Evolutionary conservation across 2,113 vertebrate genomes (phyloP), one percentile per base, ranked within the genome.

Genomic region (Gnathonemus longibarbis): DNA sequence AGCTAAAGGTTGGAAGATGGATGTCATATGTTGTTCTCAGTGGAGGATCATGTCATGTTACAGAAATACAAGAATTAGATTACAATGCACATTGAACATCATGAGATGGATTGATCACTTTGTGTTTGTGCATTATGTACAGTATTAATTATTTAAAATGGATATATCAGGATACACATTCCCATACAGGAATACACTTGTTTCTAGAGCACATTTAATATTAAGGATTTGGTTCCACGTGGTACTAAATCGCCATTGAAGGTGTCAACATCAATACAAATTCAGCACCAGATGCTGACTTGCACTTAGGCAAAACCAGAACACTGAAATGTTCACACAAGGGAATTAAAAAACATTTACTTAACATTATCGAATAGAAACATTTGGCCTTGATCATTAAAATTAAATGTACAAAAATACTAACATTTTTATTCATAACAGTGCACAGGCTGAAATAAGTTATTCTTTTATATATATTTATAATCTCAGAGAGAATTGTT

Each of bases 361-460:
- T 35, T 39, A 62, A 27, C 87, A 88, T n/a, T 56, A 88, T 62
- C 19, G 45, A 45, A 31, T 88, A 66, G 35, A 88, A 88, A 24
- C 31, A 62, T 87, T 87, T 62, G 87, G 56, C 50, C 13, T 53
- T 42, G 11, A 53, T 56, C 87, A 45, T 88, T 62, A 88, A 88
- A 52, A 87, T 87, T 19, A 84, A 84, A 87, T 88, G 87, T 88
- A 88, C 87, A 88, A 88, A 88, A 88, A 88, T 88, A 88, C 87
- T 56, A 87, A n/a, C 85, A 87, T 88, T 53, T 87, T 88, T 66
- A 58, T 88, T 88, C 31, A 45, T 88, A 27, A 88, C 35, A 62
- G 87, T 88, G 87, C 87, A 88, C 87, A 62, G 39, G 31, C 31
- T 88, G 56, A 88, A 88, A 88, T 88, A 88, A 88, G 35, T 88